A percentile compares a stretch with the other conserved stretches of the same genome.
Conservation (phyloP, 2,888 invertebrate genomes). For the Altica lythri region DNA sequence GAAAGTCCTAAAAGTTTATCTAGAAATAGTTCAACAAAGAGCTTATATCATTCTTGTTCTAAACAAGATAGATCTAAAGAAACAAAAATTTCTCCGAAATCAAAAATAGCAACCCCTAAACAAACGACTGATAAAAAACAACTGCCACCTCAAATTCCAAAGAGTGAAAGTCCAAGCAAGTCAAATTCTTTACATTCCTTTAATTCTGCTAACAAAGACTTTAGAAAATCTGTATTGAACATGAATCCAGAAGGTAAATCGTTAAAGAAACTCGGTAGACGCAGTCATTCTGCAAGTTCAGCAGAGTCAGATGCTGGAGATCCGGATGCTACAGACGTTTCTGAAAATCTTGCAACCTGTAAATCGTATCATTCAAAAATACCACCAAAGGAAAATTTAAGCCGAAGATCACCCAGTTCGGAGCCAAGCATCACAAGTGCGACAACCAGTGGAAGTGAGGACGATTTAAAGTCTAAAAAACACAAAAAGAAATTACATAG, state of each 20-base stretch:
- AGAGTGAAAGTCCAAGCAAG: constrained; percentile 51
- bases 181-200: constrained; percentile 51
- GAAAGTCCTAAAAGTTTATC: constrained; percentile 53
- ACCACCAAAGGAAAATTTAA: constrained; percentile 29
- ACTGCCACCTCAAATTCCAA: constrained; percentile 59
- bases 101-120: constrained; percentile 45
- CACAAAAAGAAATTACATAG: constrained; percentile 46
- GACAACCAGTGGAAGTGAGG: constrained; percentile 52
- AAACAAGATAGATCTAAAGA: constrained; percentile 43
- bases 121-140: constrained; percentile 45
- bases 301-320: constrained; percentile 56
- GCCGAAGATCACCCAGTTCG: constrained; percentile 57
- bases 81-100: constrained; percentile 45
- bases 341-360: constrained; percentile 52
- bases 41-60: constrained; percentile 52
- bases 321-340: constrained; percentile 56
- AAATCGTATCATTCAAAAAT: constrained; percentile 44
- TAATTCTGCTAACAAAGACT: constrained; percentile 70
- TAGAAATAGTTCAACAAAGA: constrained; percentile 57
- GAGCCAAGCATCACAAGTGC: constrained; percentile 48
- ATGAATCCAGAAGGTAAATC: constrained; percentile 60
- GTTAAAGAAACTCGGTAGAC: constrained; percentile 53
- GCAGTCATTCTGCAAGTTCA: constrained; percentile 59
- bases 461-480: constrained; percentile 47
- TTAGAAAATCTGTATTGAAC: constrained; percentile 74